These are phyloP conservation scores for Phortica variegata DNA, from an alignment of 1,140 invertebrate genomes.

Conservation along the genomic window DNA sequence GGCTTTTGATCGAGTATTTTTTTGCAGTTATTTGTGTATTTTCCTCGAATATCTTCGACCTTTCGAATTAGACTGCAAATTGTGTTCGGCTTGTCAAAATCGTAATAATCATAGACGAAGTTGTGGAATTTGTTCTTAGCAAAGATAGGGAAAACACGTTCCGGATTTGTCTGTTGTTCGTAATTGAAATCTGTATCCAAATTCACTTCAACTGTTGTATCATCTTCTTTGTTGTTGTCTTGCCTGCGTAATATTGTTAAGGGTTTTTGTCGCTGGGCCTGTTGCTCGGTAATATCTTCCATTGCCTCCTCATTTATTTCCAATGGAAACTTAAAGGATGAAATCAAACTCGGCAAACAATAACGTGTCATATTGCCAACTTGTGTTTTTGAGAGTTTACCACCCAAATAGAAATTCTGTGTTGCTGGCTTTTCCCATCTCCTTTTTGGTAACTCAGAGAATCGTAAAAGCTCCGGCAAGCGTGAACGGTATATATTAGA, in stretches of 20 bases:
- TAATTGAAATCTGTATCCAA: neutral
- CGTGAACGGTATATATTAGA: too few relatives aligned
- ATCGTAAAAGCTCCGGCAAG: too few relatives aligned
- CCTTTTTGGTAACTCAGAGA: too few relatives aligned
- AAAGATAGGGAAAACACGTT: constrained; percentile 7
- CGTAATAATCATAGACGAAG: too few relatives aligned
- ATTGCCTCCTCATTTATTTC: constrained; percentile 12
- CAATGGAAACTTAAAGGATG: constrained; percentile 15
- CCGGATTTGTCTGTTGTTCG: constrained; percentile 11
- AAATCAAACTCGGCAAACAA: constrained; percentile 10
- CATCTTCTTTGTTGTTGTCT: too few relatives aligned
- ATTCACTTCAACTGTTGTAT: neutral
- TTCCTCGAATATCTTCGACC: neutral
- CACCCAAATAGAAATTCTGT: too few relatives aligned
- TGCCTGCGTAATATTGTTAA: too few relatives aligned
- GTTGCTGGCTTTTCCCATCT: too few relatives aligned
- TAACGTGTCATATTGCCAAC: too few relatives aligned
- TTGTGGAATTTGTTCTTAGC: neutral
- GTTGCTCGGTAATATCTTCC: neutral
- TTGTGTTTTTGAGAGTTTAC: too few relatives aligned
- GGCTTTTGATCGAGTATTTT: too few relatives aligned
- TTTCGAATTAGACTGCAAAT: neutral
- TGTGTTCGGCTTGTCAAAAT: constrained; percentile 4
- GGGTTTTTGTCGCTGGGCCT: neutral
- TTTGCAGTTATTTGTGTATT: too few relatives aligned